Conservation (phyloP, 2,888 invertebrate genomes). For the Lacanobia oleracea region DNA sequence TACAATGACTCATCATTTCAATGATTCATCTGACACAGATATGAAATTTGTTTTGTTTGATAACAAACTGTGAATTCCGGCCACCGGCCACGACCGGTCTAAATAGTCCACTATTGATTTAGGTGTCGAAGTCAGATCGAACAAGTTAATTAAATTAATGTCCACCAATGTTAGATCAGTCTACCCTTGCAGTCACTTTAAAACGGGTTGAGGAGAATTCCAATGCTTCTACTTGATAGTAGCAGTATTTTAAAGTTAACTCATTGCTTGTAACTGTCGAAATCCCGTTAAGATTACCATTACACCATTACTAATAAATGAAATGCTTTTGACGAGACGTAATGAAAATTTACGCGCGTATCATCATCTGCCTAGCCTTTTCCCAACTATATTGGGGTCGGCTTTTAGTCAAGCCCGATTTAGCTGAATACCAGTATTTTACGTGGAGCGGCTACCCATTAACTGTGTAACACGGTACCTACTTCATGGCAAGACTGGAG, state of each 20-base stretch:
- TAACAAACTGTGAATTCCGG: not conserved
- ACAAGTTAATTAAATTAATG: constrained; percentile 7
- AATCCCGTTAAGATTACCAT: not conserved
- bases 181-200: not conserved
- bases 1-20: not conserved
- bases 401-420: no score
- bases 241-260: not conserved
- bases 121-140: not conserved
- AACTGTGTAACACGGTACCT: no score
- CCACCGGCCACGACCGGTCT: not conserved
- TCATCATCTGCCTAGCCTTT: no score
- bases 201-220: not conserved
- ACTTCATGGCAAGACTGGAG: no score
- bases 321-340: not conserved
- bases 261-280: not conserved
- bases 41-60: not conserved
- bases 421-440: no score
- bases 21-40: not conserved
- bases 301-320: not conserved
- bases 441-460: no score
- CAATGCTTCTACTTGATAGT: not conserved
- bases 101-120: constrained; percentile 15
- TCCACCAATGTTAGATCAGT: not conserved
- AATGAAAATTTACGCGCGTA: not conserved
- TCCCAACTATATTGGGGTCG: no score